A percentile compares a stretch with the other conserved stretches of the same genome.
These are phyloP conservation scores for Calcarius ornatus DNA, from an alignment of 2,113 vertebrate species.

Conservation along the genomic window DNA sequence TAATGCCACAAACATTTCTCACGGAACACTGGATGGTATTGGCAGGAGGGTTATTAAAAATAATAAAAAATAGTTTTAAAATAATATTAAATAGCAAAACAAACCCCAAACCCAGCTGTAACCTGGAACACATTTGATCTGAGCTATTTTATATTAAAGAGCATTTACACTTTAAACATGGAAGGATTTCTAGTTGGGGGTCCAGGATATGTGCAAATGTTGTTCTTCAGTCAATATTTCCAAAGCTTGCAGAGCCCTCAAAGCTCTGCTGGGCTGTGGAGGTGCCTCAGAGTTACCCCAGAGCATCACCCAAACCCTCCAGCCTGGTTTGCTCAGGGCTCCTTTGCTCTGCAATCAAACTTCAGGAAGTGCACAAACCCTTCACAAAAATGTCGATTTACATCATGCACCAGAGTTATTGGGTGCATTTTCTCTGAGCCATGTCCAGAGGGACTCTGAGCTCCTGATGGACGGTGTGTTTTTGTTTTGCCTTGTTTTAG, in stretches of 20 bases:
- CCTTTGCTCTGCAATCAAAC: neutral
- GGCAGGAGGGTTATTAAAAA: neutral
- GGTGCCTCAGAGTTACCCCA: neutral
- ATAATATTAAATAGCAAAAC: neutral
- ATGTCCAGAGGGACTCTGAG: neutral
- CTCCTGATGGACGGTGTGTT: neutral
- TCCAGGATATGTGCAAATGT: neutral
- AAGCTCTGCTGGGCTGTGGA: neutral
- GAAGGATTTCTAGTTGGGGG: neutral
- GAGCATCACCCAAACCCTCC: neutral
- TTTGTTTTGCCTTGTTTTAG: neutral
- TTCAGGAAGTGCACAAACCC: neutral
- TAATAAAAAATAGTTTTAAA: neutral
- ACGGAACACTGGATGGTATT: neutral
- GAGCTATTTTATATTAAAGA: neutral
- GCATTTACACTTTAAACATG: neutral
- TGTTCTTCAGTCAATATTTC: neutral
- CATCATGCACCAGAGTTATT: accelerated
- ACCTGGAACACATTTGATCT: neutral
- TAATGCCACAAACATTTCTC: conserved; percentile 11
- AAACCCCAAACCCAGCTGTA: neutral
- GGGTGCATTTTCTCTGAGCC: neutral
- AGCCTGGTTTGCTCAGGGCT: neutral
- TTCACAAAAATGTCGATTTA: neutral
- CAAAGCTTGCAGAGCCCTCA: neutral